phyloP scores from a whole-genome alignment of 2,113 vertebrate genomes.

The Aix galericulata region DNA sequence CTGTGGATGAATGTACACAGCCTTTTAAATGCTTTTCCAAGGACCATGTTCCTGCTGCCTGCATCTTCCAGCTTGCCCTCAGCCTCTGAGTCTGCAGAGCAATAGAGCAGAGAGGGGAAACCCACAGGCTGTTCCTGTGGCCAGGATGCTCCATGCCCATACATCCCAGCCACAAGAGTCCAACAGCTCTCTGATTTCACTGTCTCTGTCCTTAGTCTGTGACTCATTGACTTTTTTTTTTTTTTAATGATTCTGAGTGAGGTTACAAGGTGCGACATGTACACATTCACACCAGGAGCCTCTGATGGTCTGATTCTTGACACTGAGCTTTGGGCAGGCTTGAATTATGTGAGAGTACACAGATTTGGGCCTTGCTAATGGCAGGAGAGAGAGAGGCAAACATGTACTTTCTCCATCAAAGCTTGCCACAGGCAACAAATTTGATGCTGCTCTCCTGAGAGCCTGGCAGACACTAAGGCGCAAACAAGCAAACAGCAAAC shows the following conservation, averaged over 20 bases:
- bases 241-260: not conserved
- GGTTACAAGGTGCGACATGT: not conserved
- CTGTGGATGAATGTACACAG: fast-evolving
- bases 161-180: not conserved
- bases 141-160: not conserved
- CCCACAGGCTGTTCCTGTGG: fast-evolving
- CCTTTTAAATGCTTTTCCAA: not conserved
- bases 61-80: not conserved
- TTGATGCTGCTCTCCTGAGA: slow-evolving; percentile 11
- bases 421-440: not conserved
- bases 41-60: not conserved
- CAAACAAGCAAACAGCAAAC: slow-evolving; percentile 30
- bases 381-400: not conserved
- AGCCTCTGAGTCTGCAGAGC: not conserved
- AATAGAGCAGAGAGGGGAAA: not conserved
- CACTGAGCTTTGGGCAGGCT: not conserved
- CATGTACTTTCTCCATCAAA: slow-evolving; percentile 8
- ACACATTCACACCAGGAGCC: fast-evolving
- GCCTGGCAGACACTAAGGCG: slow-evolving; percentile 9
- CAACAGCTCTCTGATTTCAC: not conserved
- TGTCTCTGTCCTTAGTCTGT: not conserved
- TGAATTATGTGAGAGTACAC: not conserved
- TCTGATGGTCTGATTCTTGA: not conserved
- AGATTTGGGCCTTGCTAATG: not conserved
- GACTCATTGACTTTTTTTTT: not conserved